A percentile compares a stretch with the other conserved stretches of the same genome.
These are phyloP conservation scores for Eugnorisma glareosa DNA, from an alignment of 2,888 invertebrate genomes.

Conservation along the genomic window DNA sequence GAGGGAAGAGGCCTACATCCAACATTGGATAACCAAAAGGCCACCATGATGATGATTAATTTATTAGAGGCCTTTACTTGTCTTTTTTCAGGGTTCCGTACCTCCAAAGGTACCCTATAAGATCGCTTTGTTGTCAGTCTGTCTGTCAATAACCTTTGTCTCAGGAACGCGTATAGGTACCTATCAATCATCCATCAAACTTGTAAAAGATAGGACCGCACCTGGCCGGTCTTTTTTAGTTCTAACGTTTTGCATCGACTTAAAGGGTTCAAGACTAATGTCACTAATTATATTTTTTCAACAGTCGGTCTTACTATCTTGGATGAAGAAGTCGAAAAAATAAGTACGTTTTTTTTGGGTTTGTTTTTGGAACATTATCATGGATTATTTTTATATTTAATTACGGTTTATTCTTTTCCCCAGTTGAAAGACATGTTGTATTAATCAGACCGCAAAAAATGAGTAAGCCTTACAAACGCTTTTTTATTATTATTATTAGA, in stretches of 20 bases:
- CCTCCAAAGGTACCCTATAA: not conserved
- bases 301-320: conserved; percentile 75
- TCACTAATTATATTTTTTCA: not conserved
- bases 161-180: not conserved
- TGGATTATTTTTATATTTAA: not conserved
- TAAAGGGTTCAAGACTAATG: not conserved
- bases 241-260: not conserved
- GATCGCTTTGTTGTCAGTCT: too few relatives aligned
- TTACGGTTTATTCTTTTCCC: conserved; percentile 27
- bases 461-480: conserved; percentile 55
- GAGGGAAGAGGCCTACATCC: too few relatives aligned
- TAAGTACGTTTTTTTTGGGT: conserved; percentile 72
- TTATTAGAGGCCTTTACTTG: not conserved
- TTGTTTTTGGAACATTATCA: not conserved
- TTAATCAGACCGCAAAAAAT: conserved; percentile 54
- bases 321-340: conserved; percentile 84
- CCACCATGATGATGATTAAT: too few relatives aligned
- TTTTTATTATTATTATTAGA: not conserved
- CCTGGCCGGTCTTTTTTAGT: not conserved
- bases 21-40: too few relatives aligned
- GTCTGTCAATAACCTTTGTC: not conserved
- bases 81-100: not conserved
- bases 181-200: not conserved
- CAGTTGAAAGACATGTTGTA: conserved; percentile 74
- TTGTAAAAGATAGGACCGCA: not conserved